phyloP scores from a whole-genome alignment of 2,888 invertebrate genomes.

The Limenitis camilla region DNA sequence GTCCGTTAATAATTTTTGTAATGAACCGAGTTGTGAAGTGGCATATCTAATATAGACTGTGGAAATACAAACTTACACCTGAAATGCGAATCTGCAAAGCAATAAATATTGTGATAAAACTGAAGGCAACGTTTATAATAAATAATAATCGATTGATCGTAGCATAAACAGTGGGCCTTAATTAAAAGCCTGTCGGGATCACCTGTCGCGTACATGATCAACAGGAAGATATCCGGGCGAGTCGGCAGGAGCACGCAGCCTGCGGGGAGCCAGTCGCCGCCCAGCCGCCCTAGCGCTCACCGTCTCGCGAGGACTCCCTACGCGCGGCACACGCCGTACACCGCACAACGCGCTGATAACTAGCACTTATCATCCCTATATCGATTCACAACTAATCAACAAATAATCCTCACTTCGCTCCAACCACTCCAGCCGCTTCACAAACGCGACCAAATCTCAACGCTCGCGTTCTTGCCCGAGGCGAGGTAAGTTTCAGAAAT shows the following conservation, averaged over 20 bases:
- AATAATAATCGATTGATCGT: constrained; percentile 12
- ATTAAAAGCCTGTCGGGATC: constrained; percentile 36
- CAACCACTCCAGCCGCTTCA: background rate
- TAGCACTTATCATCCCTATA: constrained; percentile 28
- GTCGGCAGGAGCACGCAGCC: constrained; percentile 43
- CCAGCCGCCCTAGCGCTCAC: constrained; percentile 61
- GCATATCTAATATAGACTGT: no score
- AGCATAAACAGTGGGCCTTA: constrained; percentile 19
- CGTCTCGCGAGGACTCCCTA: constrained; percentile 32
- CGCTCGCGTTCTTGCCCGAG: constrained; percentile 32
- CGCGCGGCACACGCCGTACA: constrained; percentile 35
- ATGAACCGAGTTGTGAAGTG: no score
- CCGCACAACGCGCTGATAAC: constrained; percentile 33
- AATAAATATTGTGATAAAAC: no score
- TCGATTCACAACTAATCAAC: constrained; percentile 15
- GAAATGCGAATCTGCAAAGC: no score
- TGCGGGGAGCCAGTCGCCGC: constrained; percentile 63
- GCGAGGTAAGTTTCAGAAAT: constrained; percentile 51
- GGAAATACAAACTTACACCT: no score
- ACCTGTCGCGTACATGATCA: constrained; percentile 69
- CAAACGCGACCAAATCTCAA: background rate
- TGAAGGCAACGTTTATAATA: no score
- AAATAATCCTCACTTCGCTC: constrained; percentile 4
- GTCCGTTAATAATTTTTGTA: no score
- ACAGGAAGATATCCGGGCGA: constrained; percentile 66